Conservation (phyloP, 2,113 vertebrate species). For the Hippocampus comes region DNA sequence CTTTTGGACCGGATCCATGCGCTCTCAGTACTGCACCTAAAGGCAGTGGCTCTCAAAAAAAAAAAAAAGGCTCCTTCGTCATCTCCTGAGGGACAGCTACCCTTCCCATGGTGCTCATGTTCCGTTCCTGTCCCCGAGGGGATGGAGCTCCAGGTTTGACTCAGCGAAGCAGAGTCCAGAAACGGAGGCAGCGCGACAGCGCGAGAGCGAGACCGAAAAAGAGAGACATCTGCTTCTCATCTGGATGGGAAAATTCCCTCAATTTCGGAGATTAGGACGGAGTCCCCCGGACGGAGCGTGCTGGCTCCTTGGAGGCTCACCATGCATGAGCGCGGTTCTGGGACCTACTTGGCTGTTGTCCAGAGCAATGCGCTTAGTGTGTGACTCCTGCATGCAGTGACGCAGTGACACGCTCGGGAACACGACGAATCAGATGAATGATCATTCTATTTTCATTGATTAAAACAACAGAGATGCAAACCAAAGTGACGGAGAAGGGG, state of each 20-base stretch:
- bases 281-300: slow-evolving; percentile 55
- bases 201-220: slow-evolving; percentile 51
- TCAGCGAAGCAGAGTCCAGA: slow-evolving; percentile 39
- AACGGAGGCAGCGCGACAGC: slow-evolving; percentile 41
- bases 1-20: slow-evolving; percentile 68
- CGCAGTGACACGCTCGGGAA: slow-evolving; percentile 7
- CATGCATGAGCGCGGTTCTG: slow-evolving; percentile 48
- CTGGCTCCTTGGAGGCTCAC: slow-evolving; percentile 61
- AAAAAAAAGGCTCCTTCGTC: slow-evolving; percentile 45
- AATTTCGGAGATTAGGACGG: slow-evolving; percentile 66
- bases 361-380: slow-evolving; percentile 38
- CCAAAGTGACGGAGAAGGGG: not conserved
- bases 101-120: slow-evolving; percentile 79
- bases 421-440: slow-evolving; percentile 3
- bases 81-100: slow-evolving; percentile 64
- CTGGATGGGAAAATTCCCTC: slow-evolving; percentile 75
- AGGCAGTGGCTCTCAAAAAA: slow-evolving; percentile 54
- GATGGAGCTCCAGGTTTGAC: slow-evolving; percentile 51
- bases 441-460: not conserved
- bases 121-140: slow-evolving; percentile 62
- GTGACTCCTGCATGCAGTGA: slow-evolving; percentile 17
- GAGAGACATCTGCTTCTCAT: slow-evolving; percentile 80
- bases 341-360: slow-evolving; percentile 51
- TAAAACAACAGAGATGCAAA: slow-evolving; percentile 9
- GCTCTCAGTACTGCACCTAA: slow-evolving; percentile 63